Percentiles rank a stretch among this genome's conserved stretches.
phyloP scores from a whole-genome alignment of 2,888 invertebrate species.

The Pterostichus niger region DNA sequence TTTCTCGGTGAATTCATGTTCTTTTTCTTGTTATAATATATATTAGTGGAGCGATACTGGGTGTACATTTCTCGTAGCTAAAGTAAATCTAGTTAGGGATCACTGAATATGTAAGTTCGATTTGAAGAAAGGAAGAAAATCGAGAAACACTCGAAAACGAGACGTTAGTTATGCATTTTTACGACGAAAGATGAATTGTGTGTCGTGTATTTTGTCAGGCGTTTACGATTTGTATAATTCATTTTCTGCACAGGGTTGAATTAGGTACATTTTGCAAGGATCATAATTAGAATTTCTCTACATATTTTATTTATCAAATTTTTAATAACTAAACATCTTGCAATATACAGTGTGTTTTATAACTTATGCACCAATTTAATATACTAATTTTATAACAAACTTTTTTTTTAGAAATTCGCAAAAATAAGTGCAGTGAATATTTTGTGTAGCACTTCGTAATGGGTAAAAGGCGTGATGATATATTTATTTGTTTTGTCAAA shows the following conservation, averaged over 20 bases:
- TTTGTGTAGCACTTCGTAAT: too few species aligned
- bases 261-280: background rate
- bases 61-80: background rate
- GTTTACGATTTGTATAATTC: slow-evolving; percentile 72
- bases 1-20: slow-evolving; percentile 1
- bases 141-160: slow-evolving; percentile 67
- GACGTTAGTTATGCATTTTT: slow-evolving; percentile 76
- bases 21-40: slow-evolving; percentile 16
- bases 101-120: slow-evolving; percentile 13
- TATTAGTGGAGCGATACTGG: background rate
- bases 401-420: too few species aligned
- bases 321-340: too few species aligned
- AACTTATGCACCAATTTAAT: too few species aligned
- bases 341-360: too few species aligned
- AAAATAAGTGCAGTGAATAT: too few species aligned
- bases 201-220: slow-evolving; percentile 74
- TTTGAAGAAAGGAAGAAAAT: slow-evolving; percentile 1
- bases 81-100: slow-evolving; percentile 23
- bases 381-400: too few species aligned
- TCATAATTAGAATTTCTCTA: background rate
- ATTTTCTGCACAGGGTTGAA: slow-evolving; percentile 42
- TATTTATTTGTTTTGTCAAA: too few species aligned
- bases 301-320: too few species aligned
- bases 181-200: slow-evolving; percentile 74
- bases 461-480: too few species aligned